Percentiles rank a stretch among this genome's conserved stretches.
phyloP scores from a whole-genome alignment of 2,113 vertebrate species.

The Helogale parvula region DNA sequence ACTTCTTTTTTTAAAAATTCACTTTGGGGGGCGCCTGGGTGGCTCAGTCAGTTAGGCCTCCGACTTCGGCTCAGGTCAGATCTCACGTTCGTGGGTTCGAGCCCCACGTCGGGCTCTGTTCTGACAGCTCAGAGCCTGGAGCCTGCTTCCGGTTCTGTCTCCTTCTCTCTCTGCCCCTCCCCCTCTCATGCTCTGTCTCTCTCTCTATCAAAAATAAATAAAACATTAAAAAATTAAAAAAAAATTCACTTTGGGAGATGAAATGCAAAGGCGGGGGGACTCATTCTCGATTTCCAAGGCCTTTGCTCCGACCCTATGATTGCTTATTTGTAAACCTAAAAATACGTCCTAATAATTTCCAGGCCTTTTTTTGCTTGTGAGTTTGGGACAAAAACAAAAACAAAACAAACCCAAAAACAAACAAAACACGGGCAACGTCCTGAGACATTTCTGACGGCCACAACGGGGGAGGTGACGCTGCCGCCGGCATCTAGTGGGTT shows the following conservation, averaged over 20 bases:
- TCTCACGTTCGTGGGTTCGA: too few species aligned
- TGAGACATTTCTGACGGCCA: neutral
- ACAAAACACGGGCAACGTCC: neutral
- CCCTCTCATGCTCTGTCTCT: too few species aligned
- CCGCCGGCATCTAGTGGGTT: neutral
- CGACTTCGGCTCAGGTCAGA: too few species aligned
- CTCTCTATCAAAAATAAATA: too few species aligned
- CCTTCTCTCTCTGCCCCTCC: too few species aligned
- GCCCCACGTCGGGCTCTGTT: too few species aligned
- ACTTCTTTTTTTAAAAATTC: neutral
- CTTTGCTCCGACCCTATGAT: constrained; percentile 38
- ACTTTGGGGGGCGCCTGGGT: neutral
- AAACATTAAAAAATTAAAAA: too few species aligned
- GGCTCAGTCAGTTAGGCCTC: too few species aligned
- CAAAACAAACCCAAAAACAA: too few species aligned
- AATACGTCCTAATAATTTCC: neutral
- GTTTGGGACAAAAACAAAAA: constrained; percentile 38
- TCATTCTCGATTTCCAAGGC: neutral
- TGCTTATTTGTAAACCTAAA: neutral
- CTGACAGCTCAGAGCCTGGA: too few species aligned
- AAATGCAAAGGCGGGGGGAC: neutral
- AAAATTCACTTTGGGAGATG: neutral
- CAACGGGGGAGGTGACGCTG: neutral
- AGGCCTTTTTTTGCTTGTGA: neutral
- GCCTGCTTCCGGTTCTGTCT: too few species aligned